These are phyloP conservation scores for Xestia sexstrigata DNA, from an alignment of 2,888 invertebrate species.

Conservation along the genomic window DNA sequence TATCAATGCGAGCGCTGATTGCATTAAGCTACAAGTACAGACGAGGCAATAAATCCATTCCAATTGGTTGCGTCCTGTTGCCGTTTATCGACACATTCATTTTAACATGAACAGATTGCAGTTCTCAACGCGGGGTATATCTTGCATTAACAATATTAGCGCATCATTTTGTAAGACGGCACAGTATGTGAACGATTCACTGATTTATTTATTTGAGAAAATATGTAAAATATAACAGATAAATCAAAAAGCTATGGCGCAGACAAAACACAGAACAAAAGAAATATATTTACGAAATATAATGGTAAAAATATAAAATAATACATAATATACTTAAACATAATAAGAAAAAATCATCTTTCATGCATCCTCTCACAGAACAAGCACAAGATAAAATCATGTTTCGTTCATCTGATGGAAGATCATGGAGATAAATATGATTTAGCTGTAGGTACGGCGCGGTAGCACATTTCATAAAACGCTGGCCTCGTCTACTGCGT, in stretches of 20 bases:
- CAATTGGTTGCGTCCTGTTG: slow-evolving; percentile 53
- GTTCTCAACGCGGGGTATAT: slow-evolving; percentile 39
- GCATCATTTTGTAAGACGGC: slow-evolving; percentile 26
- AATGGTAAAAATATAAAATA: no score
- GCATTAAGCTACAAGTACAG: slow-evolving; percentile 32
- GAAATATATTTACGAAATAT: no score
- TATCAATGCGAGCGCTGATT: slow-evolving; percentile 56
- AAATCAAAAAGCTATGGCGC: no score
- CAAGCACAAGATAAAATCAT: no score
- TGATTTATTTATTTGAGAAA: neutral
- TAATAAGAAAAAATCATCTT: no score
- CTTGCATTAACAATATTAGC: slow-evolving; percentile 55
- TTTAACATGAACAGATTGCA: slow-evolving; percentile 51
- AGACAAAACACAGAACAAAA: no score
- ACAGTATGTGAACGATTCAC: neutral
- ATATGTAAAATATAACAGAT: no score
- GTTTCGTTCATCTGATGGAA: neutral
- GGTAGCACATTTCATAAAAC: slow-evolving; percentile 32
- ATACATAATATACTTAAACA: no score
- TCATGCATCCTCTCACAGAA: no score
- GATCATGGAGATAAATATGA: slow-evolving; percentile 16
- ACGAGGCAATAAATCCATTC: slow-evolving; percentile 45
- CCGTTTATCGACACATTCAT: slow-evolving; percentile 32
- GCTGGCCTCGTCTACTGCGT: slow-evolving; percentile 24
- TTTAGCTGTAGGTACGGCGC: neutral